Conservation (phyloP, 2,113 vertebrate genomes). For the Chloebia gouldiae region DNA sequence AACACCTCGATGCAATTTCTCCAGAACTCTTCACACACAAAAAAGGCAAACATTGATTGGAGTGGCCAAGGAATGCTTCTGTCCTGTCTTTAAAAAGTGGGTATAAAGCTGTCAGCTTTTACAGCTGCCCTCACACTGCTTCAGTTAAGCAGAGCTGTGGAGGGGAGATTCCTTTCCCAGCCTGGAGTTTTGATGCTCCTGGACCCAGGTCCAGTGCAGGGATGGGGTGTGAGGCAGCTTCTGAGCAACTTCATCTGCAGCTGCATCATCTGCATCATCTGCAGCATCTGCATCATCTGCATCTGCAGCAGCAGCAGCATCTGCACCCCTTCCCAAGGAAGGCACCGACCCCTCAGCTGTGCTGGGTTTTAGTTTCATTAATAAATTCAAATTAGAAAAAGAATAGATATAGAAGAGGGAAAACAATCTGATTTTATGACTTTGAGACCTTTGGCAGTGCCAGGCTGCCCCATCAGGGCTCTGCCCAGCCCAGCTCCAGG, state of each 20-base stretch:
- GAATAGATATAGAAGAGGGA: accelerated
- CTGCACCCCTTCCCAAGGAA: background rate
- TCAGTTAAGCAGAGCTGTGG: background rate
- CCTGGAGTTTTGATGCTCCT: background rate
- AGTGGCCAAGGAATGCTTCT: background rate
- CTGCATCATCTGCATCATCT: background rate
- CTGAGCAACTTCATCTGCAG: accelerated
- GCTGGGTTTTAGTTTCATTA: background rate
- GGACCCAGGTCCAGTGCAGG: background rate
- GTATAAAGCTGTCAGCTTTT: constrained; percentile 15
- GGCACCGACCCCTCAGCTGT: accelerated
- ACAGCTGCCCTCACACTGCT: background rate
- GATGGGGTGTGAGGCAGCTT: accelerated
- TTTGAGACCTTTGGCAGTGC: background rate
- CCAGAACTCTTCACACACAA: background rate
- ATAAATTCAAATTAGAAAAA: background rate
- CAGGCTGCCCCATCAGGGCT: background rate
- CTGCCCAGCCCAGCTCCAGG: background rate
- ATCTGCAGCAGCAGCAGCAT: background rate
- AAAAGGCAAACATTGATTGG: background rate
- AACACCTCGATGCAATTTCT: background rate
- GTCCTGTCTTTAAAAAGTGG: background rate
- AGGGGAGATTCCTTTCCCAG: background rate
- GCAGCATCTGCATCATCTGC: background rate
- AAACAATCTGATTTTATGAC: accelerated